A percentile compares a stretch with the other conserved stretches of the same genome.
These are phyloP conservation scores for Lycopodina hypogea DNA, from an alignment of 37 sponge, comb jelly and placozoan genomes.

Conservation along the genomic window DNA sequence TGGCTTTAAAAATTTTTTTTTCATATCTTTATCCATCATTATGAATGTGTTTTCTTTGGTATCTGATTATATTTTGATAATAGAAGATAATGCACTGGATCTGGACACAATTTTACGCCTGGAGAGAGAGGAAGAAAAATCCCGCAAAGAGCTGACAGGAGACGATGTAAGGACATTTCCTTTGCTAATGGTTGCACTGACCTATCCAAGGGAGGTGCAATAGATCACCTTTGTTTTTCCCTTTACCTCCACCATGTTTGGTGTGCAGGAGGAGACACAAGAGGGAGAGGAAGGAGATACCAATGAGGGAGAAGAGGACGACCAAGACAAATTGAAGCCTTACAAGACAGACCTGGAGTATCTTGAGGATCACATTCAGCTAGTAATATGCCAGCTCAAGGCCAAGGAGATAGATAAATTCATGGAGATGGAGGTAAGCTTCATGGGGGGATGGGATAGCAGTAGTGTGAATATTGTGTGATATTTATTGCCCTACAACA, in stretches of 20 bases:
- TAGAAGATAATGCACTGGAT: constrained; percentile 11
- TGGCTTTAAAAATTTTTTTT: too few species aligned
- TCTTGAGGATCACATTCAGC: constrained; percentile 71
- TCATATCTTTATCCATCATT: too few species aligned
- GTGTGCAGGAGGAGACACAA: constrained; percentile 3
- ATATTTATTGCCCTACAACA: too few species aligned
- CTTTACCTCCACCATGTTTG: background rate
- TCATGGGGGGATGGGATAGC: background rate
- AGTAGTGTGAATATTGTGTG: too few species aligned
- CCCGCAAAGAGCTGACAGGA: background rate
- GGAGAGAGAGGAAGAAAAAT: constrained; percentile 47
- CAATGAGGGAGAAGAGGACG: constrained; percentile 20
- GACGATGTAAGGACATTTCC: background rate
- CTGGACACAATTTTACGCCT: constrained; percentile 18
- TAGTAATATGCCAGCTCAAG: constrained; percentile 12
- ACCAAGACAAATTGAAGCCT: constrained; percentile 57
- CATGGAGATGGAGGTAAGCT: constrained; percentile 62
- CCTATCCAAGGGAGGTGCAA: background rate
- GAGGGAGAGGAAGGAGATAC: constrained; percentile 2
- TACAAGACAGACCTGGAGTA: constrained; percentile 87
- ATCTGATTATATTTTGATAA: too few species aligned
- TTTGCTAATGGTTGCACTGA: background rate
- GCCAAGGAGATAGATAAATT: constrained; percentile 55
- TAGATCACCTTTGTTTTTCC: background rate
- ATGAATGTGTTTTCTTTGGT: too few species aligned